Evolutionary conservation across 1,140 invertebrate genomes (phyloP), one percentile per base, ranked within the genome.

Genomic region (Eumaeus atala): DNA sequence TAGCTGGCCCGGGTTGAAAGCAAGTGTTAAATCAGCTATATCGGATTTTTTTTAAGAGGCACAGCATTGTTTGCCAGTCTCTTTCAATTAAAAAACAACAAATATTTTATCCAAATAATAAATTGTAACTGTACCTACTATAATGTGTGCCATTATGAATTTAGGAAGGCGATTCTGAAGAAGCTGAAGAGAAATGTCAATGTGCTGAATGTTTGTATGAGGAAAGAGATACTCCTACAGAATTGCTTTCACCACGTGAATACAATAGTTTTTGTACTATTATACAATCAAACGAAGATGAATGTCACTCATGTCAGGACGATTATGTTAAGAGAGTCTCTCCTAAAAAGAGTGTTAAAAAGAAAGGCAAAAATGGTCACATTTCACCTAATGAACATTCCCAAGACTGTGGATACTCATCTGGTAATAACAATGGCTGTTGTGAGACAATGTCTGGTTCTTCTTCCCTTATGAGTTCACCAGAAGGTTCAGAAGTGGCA

Each of bases 371-470:
- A 77, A 81, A 76, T 37, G 87, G 87, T 54, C 89, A 88, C 56
- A 89, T 91, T 64, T 91, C 89, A 12, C 90, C 89, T 2, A 92
- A 90, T 66, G 92, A 94, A 68, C 91, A 91, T 66, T 92, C 91
- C n/a, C 93, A 93, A 72, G 95, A 96, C 77, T 95, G 92, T 74
- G 94, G 94, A 34, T 96, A 95, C 73, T 94, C 93, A 16, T 95
- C 94, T 9, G 94, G 93, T 58, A 91, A 76, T 62, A 93, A 92
- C 69, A 92, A 92, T 57, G 92, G 92, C 18, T 91, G 90, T 69
- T 91, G 89, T 71, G 91, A 90, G 64, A 90, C 89, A 16, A 79
- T 88, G 35, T 91, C 90, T 16, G 88, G 90, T 35, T 91, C 90
- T 4, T 93, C 92, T 16, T 95, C 93, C 60, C 84, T 92, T 33